A percentile compares a stretch with the other conserved stretches of the same genome.
Conservation (phyloP, 1,140 invertebrate species). For the Notospermus geniculatus region DNA sequence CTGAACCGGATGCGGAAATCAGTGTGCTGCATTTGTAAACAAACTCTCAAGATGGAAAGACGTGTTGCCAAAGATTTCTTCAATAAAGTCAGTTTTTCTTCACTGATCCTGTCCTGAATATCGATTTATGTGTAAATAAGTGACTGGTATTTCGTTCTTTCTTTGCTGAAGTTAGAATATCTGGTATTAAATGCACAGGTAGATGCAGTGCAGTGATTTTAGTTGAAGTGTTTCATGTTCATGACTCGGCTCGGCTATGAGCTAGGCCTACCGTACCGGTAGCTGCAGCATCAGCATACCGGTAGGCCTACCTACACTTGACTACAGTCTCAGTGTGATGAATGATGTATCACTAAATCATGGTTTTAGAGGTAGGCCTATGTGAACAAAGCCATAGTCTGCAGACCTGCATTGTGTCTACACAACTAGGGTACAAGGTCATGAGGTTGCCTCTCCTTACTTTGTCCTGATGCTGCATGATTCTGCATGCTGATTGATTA, state of each 20-base stretch:
- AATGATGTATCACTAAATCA: neutral
- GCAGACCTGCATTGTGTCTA: too few species aligned
- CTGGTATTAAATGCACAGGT: neutral
- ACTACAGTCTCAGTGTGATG: neutral
- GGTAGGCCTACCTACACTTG: neutral
- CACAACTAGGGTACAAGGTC: too few species aligned
- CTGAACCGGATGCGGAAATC: neutral
- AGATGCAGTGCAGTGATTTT: neutral
- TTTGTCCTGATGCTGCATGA: too few species aligned
- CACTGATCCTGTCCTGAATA: neutral
- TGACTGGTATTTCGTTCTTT: neutral
- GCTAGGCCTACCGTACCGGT: too few species aligned
- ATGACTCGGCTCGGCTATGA: too few species aligned
- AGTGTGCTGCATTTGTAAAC: neutral
- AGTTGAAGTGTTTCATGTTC: neutral
- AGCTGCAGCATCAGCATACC: neutral
- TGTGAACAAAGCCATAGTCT: too few species aligned
- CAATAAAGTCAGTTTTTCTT: slow-evolving; percentile 1
- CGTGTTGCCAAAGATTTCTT: slow-evolving; percentile 2
- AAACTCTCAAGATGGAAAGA: neutral
- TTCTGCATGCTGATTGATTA: too few species aligned
- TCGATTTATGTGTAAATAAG: too few species aligned
- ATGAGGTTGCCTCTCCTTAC: too few species aligned
- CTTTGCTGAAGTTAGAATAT: neutral
- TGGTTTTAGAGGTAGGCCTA: too few species aligned